These are phyloP conservation scores for Bombus terrestris DNA, from an alignment of 1,140 invertebrate genomes.

Conservation along the genomic window DNA sequence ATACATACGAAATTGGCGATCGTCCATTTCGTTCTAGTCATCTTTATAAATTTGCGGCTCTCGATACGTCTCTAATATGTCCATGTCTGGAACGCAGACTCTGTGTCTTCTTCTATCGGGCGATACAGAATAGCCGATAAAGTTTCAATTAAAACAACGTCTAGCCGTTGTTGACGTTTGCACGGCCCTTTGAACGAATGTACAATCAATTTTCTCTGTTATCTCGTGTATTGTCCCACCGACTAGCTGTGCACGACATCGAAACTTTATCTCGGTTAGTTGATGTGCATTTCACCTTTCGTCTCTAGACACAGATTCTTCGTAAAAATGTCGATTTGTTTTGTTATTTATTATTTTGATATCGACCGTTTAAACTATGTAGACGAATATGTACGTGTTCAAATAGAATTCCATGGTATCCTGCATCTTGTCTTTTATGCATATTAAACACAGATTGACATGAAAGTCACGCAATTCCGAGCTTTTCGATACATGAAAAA, in stretches of 20 bases:
- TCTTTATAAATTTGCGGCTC: background rate
- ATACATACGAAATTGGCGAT: constrained; percentile 28
- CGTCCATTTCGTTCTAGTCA: constrained; percentile 46
- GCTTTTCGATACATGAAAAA: background rate
- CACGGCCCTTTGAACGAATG: constrained; percentile 6
- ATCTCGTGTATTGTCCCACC: background rate
- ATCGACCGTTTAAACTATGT: too few relatives aligned
- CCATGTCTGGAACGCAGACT: background rate
- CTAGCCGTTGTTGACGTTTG: constrained; percentile 4
- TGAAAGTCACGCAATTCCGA: background rate
- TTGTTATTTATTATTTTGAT: background rate
- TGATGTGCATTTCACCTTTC: background rate
- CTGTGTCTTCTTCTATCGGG: background rate
- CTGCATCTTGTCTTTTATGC: background rate
- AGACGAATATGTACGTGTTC: background rate
- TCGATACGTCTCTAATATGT: constrained; percentile 3
- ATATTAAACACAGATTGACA: background rate
- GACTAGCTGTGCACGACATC: background rate
- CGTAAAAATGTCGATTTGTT: background rate
- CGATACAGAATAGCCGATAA: constrained; percentile 3
- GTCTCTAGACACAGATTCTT: background rate
- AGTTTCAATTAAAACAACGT: constrained; percentile 45
- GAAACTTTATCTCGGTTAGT: background rate
- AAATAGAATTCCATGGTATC: background rate
- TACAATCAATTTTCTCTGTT: constrained; percentile 31